These are phyloP conservation scores for Porites cylindrica DNA, from an alignment of 92 coral and sea anemone species.

Conservation along the genomic window DNA sequence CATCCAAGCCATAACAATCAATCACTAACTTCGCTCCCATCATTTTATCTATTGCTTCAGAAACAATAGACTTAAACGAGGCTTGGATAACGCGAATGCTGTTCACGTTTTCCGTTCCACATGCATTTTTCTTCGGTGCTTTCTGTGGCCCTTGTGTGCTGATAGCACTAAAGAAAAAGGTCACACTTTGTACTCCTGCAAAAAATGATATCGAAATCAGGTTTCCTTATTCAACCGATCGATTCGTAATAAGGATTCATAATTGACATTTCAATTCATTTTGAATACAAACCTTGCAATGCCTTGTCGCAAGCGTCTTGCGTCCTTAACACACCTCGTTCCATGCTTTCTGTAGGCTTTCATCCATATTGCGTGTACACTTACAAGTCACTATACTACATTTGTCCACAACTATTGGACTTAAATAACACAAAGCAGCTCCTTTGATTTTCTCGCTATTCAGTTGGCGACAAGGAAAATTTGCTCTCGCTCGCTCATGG, in stretches of 20 bases:
- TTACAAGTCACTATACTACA: slow-evolving; percentile 39
- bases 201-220: background rate
- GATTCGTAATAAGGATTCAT: background rate
- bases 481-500: slow-evolving; percentile 1
- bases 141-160: slow-evolving; percentile 34
- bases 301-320: slow-evolving; percentile 52
- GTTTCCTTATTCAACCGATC: too few species aligned
- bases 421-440: slow-evolving; percentile 34
- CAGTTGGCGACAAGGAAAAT: slow-evolving; percentile 46
- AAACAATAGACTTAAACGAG: slow-evolving; percentile 14
- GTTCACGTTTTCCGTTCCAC: slow-evolving; percentile 12
- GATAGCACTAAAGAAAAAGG: slow-evolving; percentile 49
- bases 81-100: background rate
- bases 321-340: slow-evolving; percentile 13
- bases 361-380: slow-evolving; percentile 4
- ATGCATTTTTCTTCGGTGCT: slow-evolving; percentile 12
- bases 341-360: slow-evolving; percentile 21
- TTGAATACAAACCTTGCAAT: slow-evolving; percentile 15
- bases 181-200: slow-evolving; percentile 30
- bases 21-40: slow-evolving; percentile 20
- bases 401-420: slow-evolving; percentile 27
- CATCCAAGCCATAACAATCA: slow-evolving; percentile 15
- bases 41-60: slow-evolving; percentile 25
- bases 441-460: slow-evolving; percentile 38
- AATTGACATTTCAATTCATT: background rate